phyloP scores from a whole-genome alignment of 2,113 vertebrate genomes.

The Mixornis gularis region DNA sequence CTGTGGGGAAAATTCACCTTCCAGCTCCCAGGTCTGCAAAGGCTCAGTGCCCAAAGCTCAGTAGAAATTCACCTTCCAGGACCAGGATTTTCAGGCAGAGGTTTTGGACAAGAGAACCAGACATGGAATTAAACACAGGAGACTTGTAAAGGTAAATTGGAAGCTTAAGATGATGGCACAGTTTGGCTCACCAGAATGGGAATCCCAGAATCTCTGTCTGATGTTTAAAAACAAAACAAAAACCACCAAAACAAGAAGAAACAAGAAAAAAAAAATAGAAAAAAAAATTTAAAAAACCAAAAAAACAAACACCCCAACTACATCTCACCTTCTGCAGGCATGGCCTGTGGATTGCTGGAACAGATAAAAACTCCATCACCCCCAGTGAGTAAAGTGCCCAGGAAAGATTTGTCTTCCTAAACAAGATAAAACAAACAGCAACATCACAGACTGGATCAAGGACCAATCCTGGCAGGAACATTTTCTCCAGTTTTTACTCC shows the following conservation, averaged over 20 bases:
- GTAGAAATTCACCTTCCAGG: not conserved
- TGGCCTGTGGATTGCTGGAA: constrained; percentile 76
- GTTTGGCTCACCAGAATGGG: not conserved
- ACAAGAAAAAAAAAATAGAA: accelerated
- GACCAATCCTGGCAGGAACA: not conserved
- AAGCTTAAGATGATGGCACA: not conserved
- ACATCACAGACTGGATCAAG: not conserved
- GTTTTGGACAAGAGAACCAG: not conserved
- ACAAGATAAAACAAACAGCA: not conserved
- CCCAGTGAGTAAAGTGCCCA: constrained; percentile 79
- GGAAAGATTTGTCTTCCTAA: constrained; percentile 76
- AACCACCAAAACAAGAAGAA: not conserved
- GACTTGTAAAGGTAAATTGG: not conserved
- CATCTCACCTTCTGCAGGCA: constrained; percentile 84
- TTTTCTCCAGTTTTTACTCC: not conserved
- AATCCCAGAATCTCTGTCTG: not conserved
- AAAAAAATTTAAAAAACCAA: too few relatives aligned
- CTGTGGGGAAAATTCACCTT: not conserved
- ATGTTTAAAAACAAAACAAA: not conserved
- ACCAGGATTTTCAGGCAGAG: not conserved
- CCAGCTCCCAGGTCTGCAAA: not conserved
- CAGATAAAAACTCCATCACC: constrained; percentile 81
- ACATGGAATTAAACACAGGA: not conserved
- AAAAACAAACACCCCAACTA: not conserved
- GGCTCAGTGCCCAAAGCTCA: not conserved